Base-by-base conservation (phyloP, 2,797 vertebrate species). In the Parotocinclus haroldoi region DNA sequence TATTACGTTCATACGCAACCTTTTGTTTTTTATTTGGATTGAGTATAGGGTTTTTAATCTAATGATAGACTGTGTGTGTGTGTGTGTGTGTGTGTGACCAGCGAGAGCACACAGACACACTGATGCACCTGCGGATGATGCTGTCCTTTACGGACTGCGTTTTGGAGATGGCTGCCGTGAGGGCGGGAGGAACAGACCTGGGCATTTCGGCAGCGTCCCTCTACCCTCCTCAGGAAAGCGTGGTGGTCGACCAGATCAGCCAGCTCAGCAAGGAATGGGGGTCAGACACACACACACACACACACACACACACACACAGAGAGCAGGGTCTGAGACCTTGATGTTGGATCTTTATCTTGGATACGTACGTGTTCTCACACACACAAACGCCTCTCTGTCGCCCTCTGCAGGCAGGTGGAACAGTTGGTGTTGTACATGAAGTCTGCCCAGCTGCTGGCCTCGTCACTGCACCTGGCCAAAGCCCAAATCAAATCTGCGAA, bases 201-300 rank as follows among this genome's bases (percentile, higher is more conserved):
- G 94, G 93, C 0, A 74, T 88, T 14, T 97, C 95, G 0, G 83
- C 86, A 0, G 93, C 94, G 0, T 94, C 93, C 0, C 83, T 95
- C 38, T 97, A 95, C 81, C 93, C 94, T n/a, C 93, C 95, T 39
- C 96, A 96, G 72, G 96, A 98, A 81, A 98, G 95, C 8, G 91
- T 96, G 65, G 93, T 99, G 0, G 95, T 99, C 58, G 95, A 98
- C 87, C 94, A 98, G 88, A 98, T 98, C 80, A 96, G 95, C 85
- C 96, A 94, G 78, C 93, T 99, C 76, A 98, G 96, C 88, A 97
- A 91, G 78, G 96, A 98, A 44, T 99, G 96, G 96, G 96, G 96
- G 96, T 99, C 77, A 86, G 69, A 50, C 0, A 0, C 9, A 63
- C 58, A 56, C 16, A 8, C 10, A 9, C 10, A 4, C 11, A 13